Evolutionary conservation across 2,113 vertebrate genomes (phyloP).

Genomic region (Coturnix japonica): DNA sequence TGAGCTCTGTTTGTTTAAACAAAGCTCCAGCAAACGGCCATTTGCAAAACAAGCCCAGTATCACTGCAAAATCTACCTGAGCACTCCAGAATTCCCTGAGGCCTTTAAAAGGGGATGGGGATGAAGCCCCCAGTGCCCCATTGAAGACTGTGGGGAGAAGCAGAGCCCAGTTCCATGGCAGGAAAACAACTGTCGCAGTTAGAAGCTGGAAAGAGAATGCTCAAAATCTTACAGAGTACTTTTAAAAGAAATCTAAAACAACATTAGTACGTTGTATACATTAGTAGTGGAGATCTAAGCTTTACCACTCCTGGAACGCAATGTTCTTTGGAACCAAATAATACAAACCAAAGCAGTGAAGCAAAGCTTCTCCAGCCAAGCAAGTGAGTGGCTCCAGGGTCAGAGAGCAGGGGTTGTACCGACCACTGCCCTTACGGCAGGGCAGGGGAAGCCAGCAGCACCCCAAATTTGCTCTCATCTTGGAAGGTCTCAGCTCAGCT

Average conservation of each 20-base stretch:
- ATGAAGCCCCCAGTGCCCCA: background rate
- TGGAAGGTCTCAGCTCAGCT: background rate
- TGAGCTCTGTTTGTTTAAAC: slow-evolving; percentile 53
- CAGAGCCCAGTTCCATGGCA: background rate
- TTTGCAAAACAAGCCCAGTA: slow-evolving; percentile 46
- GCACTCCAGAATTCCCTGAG: background rate
- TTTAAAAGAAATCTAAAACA: slow-evolving; percentile 1
- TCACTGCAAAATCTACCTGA: background rate
- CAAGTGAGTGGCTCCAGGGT: background rate
- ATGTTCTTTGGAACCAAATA: background rate
- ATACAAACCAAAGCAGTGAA: background rate
- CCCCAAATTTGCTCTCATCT: background rate
- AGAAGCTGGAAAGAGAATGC: background rate
- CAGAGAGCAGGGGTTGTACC: background rate
- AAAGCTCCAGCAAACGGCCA: background rate
- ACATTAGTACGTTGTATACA: background rate
- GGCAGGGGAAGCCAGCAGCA: background rate
- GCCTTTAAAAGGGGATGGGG: background rate
- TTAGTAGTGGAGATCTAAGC: background rate
- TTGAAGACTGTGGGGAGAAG: background rate
- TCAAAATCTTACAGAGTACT: background rate
- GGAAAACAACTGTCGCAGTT: background rate
- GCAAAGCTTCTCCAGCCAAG: background rate
- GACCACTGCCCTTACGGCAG: background rate
- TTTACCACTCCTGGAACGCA: background rate